phyloP scores from a whole-genome alignment of 53 echinoderm and acorn worm genomes.

The Hippasteria phrygiana region DNA sequence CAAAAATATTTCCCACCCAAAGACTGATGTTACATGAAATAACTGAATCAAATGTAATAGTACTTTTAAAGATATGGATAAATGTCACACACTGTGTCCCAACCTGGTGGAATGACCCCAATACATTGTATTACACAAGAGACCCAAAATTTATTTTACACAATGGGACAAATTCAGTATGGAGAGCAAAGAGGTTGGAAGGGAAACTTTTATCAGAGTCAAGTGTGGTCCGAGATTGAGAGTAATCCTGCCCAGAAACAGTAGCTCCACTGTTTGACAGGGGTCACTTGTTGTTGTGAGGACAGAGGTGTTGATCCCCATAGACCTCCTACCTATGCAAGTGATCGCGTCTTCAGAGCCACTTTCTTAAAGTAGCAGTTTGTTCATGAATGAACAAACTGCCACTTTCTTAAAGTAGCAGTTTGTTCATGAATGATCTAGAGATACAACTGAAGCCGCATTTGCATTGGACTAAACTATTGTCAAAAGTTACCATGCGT shows the following conservation, averaged over 20 bases:
- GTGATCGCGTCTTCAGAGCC: slow-evolving; percentile 3
- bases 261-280: slow-evolving; percentile 19
- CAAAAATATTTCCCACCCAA: too few species aligned
- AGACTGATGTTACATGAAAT: too few species aligned
- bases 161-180: slow-evolving; percentile 15
- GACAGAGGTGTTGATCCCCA: slow-evolving; percentile 21
- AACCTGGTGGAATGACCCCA: too few species aligned
- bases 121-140: neutral
- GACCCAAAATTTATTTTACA: neutral
- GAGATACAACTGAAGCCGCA: too few species aligned
- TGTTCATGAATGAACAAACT: neutral
- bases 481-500: too few species aligned
- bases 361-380: neutral
- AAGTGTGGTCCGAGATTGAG: slow-evolving; percentile 18
- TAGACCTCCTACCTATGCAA: slow-evolving; percentile 33
- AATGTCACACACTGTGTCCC: too few species aligned
- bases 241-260: slow-evolving; percentile 30
- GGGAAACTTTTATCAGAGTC: slow-evolving; percentile 24
- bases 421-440: too few species aligned
- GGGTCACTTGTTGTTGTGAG: slow-evolving; percentile 32
- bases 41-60: too few species aligned
- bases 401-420: too few species aligned
- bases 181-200: slow-evolving; percentile 6
- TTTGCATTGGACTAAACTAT: too few species aligned
- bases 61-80: too few species aligned